These are phyloP conservation scores for Spodoptera litura DNA, from an alignment of 1,140 invertebrate species.

Conservation along the genomic window DNA sequence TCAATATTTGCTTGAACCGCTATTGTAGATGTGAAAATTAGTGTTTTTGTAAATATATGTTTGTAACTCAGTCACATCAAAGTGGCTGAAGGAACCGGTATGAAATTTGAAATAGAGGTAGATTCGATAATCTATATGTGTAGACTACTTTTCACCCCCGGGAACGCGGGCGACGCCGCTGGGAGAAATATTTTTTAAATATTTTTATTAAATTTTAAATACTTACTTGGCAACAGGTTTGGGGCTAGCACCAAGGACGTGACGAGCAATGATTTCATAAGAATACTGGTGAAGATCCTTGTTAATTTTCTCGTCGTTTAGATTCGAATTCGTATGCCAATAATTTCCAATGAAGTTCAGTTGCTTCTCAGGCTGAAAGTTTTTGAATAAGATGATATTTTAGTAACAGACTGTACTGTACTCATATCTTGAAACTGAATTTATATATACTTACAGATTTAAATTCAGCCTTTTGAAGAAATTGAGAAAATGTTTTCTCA, in stretches of 20 bases:
- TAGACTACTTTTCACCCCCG: too few species aligned
- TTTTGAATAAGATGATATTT: neutral
- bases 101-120: too few species aligned
- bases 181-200: too few species aligned
- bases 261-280: conserved; percentile 84
- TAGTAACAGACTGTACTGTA: neutral
- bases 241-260: conserved; percentile 76
- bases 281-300: conserved; percentile 85
- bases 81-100: too few species aligned
- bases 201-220: neutral
- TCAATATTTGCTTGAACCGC: too few species aligned
- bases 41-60: too few species aligned
- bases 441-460: conserved; percentile 68
- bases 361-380: conserved; percentile 67
- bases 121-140: too few species aligned
- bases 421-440: neutral
- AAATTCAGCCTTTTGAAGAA: conserved; percentile 70
- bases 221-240: conserved; percentile 70
- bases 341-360: conserved; percentile 89
- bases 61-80: too few species aligned
- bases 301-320: conserved; percentile 87
- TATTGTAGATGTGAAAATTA: too few species aligned
- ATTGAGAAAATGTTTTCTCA: conserved; percentile 75
- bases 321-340: conserved; percentile 89
- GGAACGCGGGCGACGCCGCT: too few species aligned